phyloP scores from a whole-genome alignment of 2,888 invertebrate species.

The Lasius fuliginosus region DNA sequence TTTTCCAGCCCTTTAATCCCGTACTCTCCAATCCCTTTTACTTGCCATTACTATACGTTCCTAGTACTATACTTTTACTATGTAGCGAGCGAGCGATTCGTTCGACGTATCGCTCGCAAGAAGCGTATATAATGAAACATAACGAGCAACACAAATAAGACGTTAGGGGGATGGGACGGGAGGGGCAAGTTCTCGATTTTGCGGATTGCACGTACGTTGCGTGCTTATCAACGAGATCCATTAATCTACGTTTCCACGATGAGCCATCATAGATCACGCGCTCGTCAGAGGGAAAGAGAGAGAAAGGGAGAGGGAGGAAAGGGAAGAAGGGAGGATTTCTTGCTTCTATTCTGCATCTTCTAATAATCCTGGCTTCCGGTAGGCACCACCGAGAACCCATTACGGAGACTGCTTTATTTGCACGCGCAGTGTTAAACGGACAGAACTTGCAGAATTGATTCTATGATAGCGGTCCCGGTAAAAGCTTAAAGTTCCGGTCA shows the following conservation, averaged over 20 bases:
- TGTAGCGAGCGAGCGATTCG: neutral
- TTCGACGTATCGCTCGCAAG: constrained; percentile 45
- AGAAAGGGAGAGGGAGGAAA: neutral
- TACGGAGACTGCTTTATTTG: constrained; percentile 34
- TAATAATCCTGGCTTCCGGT: constrained; percentile 44
- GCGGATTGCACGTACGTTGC: constrained; percentile 46
- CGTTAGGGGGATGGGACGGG: neutral
- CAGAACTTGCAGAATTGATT: constrained; percentile 24
- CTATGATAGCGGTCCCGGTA: neutral
- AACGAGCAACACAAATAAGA: constrained; percentile 53
- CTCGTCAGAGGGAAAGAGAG: constrained; percentile 14
- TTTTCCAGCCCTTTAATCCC: constrained; percentile 35
- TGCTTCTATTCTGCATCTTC: constrained; percentile 41
- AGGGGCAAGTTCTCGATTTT: constrained; percentile 41
- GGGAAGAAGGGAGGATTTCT: neutral
- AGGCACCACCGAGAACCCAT: constrained; percentile 10
- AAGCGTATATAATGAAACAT: constrained; percentile 41
- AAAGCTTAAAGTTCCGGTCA: neutral
- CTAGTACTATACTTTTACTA: constrained; percentile 5
- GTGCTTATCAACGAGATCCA: constrained; percentile 51
- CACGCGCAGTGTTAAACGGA: constrained; percentile 18
- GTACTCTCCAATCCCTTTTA: constrained; percentile 28
- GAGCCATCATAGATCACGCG: constrained; percentile 48
- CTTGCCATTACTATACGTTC: constrained; percentile 28
- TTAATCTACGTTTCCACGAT: constrained; percentile 50